Conservation (phyloP, 2,888 invertebrate genomes). For the Lissocephala sabroskyi region DNA sequence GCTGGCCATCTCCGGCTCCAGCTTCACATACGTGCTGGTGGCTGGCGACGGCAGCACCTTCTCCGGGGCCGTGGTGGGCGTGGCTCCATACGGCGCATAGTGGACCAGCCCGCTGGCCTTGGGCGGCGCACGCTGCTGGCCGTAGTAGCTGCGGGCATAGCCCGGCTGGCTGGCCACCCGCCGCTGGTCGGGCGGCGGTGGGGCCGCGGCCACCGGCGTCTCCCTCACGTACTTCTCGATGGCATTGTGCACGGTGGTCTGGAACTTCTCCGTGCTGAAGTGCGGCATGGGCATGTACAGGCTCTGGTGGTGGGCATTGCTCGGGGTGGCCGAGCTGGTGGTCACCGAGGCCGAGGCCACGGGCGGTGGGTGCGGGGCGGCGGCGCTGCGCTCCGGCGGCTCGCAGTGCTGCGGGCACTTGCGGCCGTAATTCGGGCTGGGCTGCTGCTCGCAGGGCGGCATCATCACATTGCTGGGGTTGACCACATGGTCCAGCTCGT, state of each 20-base stretch:
- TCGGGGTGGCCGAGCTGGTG: not conserved
- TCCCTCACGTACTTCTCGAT: slow-evolving; percentile 51
- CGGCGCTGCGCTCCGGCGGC: slow-evolving; percentile 30
- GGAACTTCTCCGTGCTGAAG: slow-evolving; percentile 63
- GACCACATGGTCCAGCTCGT: slow-evolving; percentile 51
- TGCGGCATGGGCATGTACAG: slow-evolving; percentile 64
- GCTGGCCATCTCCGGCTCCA: slow-evolving; percentile 32
- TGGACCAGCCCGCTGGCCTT: not conserved
- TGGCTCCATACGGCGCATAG: not conserved
- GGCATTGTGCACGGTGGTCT: slow-evolving; percentile 50
- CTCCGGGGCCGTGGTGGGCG: slow-evolving; percentile 23
- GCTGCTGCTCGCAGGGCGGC: slow-evolving; percentile 55
- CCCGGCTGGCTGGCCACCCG: not conserved
- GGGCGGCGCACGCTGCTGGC: slow-evolving; percentile 5
- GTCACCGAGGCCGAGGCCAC: slow-evolving; percentile 1
- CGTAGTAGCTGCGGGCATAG: slow-evolving; percentile 18
- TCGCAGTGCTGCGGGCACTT: slow-evolving; percentile 65
- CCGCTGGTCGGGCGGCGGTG: slow-evolving; percentile 43
- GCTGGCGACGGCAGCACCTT: slow-evolving; percentile 6
- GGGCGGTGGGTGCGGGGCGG: slow-evolving; percentile 28
- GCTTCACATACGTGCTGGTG: slow-evolving; percentile 30
- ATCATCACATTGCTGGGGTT: slow-evolving; percentile 59
- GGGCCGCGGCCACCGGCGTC: slow-evolving; percentile 25
- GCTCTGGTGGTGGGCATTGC: slow-evolving; percentile 44
- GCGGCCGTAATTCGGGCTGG: slow-evolving; percentile 64